phyloP scores from a whole-genome alignment of 2,888 invertebrate genomes.

The Callinectes sapidus region DNA sequence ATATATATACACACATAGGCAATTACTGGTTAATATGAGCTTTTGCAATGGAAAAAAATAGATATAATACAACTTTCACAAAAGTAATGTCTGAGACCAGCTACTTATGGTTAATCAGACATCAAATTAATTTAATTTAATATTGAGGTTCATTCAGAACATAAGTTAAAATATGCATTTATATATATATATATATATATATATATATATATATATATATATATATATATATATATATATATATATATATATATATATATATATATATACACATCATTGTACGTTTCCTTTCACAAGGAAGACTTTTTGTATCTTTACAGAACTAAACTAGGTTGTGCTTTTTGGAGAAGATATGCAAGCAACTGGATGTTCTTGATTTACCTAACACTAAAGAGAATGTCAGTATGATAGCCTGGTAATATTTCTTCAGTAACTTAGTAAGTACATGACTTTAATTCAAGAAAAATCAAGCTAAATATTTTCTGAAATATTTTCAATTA shows the following conservation, averaged over 20 bases:
- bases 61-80: slow-evolving; percentile 8
- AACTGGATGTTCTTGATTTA: slow-evolving; percentile 27
- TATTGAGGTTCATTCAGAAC: slow-evolving; percentile 2
- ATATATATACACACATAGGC: slow-evolving; percentile 37
- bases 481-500: neutral
- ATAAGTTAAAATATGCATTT: neutral
- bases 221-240: neutral
- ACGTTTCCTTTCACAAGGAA: slow-evolving; percentile 56
- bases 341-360: neutral
- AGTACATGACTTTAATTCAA: neutral
- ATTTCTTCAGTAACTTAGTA: neutral
- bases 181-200: neutral
- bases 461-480: neutral
- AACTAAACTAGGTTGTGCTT: slow-evolving; percentile 41
- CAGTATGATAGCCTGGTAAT: neutral
- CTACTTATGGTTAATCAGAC: slow-evolving; percentile 14
- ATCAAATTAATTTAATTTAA: neutral
- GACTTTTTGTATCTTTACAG: slow-evolving; percentile 55
- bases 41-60: neutral
- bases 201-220: no score
- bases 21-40: neutral
- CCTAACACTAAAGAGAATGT: neutral
- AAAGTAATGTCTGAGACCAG: slow-evolving; percentile 24
- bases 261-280: slow-evolving; percentile 55
- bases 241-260: neutral